Conservation (phyloP, 2,113 vertebrate species). For the Syrrhaptes paradoxus region DNA sequence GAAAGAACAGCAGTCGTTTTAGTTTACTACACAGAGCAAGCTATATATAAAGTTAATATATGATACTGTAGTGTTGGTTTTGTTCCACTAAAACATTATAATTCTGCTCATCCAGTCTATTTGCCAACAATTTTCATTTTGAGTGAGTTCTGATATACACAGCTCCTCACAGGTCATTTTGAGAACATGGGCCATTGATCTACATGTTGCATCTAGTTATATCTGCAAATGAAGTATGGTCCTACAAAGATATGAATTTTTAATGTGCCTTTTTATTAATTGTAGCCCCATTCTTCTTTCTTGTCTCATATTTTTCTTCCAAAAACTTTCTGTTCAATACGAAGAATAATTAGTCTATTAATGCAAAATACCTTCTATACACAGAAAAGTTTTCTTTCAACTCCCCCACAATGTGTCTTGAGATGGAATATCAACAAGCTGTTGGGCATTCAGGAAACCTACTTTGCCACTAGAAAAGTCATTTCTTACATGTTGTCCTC, state of each 20-base stretch:
- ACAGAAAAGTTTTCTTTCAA: rapidly evolving
- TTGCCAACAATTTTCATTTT: background rate
- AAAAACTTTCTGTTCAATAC: background rate
- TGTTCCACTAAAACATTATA: background rate
- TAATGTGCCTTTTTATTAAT: background rate
- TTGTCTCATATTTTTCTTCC: background rate
- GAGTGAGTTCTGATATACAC: background rate
- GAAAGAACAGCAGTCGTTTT: background rate
- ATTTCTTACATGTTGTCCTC: background rate
- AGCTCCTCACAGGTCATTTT: background rate
- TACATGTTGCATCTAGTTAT: background rate
- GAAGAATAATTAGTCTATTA: background rate
- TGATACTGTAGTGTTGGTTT: background rate
- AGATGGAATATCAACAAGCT: background rate
- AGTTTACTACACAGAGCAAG: background rate
- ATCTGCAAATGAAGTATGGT: background rate
- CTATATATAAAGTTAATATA: background rate
- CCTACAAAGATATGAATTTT: background rate
- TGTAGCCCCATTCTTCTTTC: background rate
- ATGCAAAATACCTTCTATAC: background rate
- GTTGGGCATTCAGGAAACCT: background rate
- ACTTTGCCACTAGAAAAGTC: background rate
- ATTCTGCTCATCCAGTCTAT: background rate
- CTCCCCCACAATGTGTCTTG: rapidly evolving
- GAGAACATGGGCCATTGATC: background rate